These are phyloP conservation scores for Tanypteryx hageni DNA, from an alignment of 2,888 invertebrate species.

Conservation along the genomic window DNA sequence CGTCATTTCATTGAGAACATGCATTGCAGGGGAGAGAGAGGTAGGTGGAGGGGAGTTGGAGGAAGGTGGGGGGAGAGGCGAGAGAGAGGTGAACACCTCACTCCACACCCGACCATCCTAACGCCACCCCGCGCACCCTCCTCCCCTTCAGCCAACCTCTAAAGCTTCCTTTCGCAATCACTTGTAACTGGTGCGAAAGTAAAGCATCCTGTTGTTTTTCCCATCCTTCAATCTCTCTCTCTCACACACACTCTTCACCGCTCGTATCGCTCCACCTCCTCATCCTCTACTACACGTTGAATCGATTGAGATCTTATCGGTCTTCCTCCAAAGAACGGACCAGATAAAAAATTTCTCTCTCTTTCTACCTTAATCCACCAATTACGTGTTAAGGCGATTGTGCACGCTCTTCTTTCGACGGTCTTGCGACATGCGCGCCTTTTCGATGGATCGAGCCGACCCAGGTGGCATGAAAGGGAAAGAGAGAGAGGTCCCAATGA, in stretches of 20 bases:
- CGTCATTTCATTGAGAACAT: slow-evolving; percentile 1
- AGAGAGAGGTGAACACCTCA: not conserved
- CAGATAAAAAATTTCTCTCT: not conserved
- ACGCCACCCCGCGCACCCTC: not conserved
- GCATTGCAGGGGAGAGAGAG: not conserved
- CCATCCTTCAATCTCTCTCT: not conserved
- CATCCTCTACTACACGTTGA: not conserved
- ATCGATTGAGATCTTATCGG: not conserved
- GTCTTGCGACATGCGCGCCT: not conserved
- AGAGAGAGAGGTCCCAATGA: not conserved
- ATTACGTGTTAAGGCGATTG: not conserved
- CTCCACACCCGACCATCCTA: not conserved
- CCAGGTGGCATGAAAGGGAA: not conserved
- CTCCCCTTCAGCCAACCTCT: not conserved
- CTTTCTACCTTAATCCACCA: not conserved
- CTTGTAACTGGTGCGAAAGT: not conserved
- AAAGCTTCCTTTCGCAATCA: not conserved
- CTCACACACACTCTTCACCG: too few species aligned
- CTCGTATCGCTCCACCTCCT: not conserved
- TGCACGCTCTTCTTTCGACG: not conserved
- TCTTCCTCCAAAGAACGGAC: not conserved
- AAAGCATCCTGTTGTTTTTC: slow-evolving; percentile 11
- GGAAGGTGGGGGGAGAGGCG: not conserved
- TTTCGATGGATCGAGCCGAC: not conserved
- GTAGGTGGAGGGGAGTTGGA: not conserved